Base-by-base conservation (phyloP, 2,113 vertebrate genomes). In the Chloroceryle aenea region DNA sequence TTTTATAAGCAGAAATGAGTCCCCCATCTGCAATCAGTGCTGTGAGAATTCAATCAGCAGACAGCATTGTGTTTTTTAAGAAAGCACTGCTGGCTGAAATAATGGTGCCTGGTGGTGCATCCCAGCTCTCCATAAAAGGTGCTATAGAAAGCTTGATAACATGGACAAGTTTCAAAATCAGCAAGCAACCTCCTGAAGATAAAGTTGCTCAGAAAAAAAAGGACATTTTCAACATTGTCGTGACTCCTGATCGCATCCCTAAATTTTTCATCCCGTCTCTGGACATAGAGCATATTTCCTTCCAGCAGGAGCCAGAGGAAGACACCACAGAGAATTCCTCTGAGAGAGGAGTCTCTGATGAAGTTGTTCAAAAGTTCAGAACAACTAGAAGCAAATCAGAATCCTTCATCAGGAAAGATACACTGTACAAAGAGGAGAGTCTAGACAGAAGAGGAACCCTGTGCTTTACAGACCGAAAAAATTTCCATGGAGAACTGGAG, bases 181-280 rank as follows among this genome's bases (percentile, higher is more conserved):
- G 68, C 80, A 97, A 97, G 56, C 29, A 85, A 20, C 7, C 45
- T 59, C 42, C 93, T 72, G 79, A 95, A 87, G 86, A 91, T 22
- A 96, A 93, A 63, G 29, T 69, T 64, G 23, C 29, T 82, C 93
- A 45, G 62, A 97, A 92, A 61, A 94, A 91, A 48, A 93, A 64
- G 40, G 94, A 94, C 20, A 91, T 97, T 63, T 98, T 97, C 95
- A 96, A 86, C 38, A 95, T 97, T 80, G 93, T 98, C 27, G 87
- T 98, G 93, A 98, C 97, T 76, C 97, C 98, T 22, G 97, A 98
- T 79, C 96, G 78, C 36, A 97, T 98, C 34, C 97, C 98, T 53
- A 97, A 97, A 77, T 98, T 98, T 84, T 97, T 96, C 78, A 98
- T 97, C 40, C 97, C 97, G 48, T 97, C 97, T 61, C 91, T 98